These are phyloP conservation scores for Epizoanthus stellaris DNA, from an alignment of 92 coral and sea anemone species.

Conservation along the genomic window DNA sequence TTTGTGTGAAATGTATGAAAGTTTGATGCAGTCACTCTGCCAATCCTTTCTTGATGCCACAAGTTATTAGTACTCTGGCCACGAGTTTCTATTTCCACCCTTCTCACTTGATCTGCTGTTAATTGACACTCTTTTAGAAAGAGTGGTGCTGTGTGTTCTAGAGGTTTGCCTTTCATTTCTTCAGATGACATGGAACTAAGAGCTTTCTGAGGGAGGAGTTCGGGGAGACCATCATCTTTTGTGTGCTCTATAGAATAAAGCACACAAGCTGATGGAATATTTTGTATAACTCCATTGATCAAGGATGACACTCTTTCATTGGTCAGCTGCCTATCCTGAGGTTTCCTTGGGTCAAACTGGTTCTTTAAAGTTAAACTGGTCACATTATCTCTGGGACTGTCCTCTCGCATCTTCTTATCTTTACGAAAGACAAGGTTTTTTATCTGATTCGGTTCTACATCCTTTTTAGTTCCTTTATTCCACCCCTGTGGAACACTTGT, in stretches of 20 bases:
- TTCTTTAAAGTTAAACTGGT: conserved; percentile 46
- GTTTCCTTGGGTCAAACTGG: conserved; percentile 70
- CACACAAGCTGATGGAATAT: conserved; percentile 61
- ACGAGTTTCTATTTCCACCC: conserved; percentile 62
- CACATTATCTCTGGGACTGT: conserved; percentile 39
- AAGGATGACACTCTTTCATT: conserved; percentile 64
- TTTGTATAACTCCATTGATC: conserved; percentile 33
- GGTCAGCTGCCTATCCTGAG: conserved; percentile 60
- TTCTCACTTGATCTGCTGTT: conserved; percentile 57
- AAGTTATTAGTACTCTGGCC: conserved; percentile 59
- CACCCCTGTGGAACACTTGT: conserved; percentile 78
- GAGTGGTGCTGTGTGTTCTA: conserved; percentile 51
- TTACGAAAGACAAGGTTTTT: conserved; percentile 64
- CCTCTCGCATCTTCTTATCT: conserved; percentile 66
- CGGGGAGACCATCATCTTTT: conserved; percentile 62
- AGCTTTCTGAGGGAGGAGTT: conserved; percentile 55
- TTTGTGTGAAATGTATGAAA: conserved; percentile 65
- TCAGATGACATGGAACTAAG: conserved; percentile 56
- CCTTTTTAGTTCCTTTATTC: conserved; percentile 71
- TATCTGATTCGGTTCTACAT: conserved; percentile 54
- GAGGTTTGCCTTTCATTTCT: conserved; percentile 57
- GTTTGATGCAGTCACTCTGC: conserved; percentile 64
- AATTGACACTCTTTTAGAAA: conserved; percentile 66
- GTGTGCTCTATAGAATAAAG: conserved; percentile 59
- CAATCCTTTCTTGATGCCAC: conserved; percentile 63